Evolutionary conservation across 2,888 invertebrate species (phyloP).

Genomic region (Xanthorhoe designata): DNA sequence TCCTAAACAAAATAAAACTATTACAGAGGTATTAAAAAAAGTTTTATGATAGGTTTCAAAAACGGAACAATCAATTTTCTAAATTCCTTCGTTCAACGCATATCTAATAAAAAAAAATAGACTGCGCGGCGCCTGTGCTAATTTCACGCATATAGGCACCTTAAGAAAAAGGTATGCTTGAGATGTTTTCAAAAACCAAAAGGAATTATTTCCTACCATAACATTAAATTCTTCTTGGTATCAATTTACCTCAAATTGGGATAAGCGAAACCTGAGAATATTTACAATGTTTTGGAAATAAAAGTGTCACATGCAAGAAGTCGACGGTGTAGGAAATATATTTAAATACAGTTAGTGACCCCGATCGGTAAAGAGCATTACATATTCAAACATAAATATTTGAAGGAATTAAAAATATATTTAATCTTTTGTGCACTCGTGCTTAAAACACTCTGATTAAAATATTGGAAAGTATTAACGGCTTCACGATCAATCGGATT

Average conservation of each 20-base stretch:
- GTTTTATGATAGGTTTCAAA: no score
- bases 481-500: no score
- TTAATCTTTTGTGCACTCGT: neutral
- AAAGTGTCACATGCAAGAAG: slow-evolving; percentile 24
- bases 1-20: no score
- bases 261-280: slow-evolving; percentile 16
- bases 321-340: slow-evolving; percentile 20
- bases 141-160: no score
- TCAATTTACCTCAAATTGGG: slow-evolving; percentile 17
- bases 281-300: slow-evolving; percentile 25
- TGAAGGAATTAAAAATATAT: slow-evolving; percentile 14
- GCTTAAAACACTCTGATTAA: neutral
- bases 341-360: slow-evolving; percentile 33
- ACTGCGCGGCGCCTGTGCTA: no score
- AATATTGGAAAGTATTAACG: neutral
- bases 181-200: neutral
- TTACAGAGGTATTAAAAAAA: no score
- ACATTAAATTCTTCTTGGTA: slow-evolving; percentile 3
- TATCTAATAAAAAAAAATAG: no score
- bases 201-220: neutral
- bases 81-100: no score
- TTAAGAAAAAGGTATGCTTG: neutral
- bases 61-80: no score
- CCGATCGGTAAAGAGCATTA: slow-evolving; percentile 15
- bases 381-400: slow-evolving; percentile 18